Percentiles rank a stretch among this genome's conserved stretches.
phyloP scores from a whole-genome alignment of 2,888 invertebrate genomes.

The Idaea straminata region DNA sequence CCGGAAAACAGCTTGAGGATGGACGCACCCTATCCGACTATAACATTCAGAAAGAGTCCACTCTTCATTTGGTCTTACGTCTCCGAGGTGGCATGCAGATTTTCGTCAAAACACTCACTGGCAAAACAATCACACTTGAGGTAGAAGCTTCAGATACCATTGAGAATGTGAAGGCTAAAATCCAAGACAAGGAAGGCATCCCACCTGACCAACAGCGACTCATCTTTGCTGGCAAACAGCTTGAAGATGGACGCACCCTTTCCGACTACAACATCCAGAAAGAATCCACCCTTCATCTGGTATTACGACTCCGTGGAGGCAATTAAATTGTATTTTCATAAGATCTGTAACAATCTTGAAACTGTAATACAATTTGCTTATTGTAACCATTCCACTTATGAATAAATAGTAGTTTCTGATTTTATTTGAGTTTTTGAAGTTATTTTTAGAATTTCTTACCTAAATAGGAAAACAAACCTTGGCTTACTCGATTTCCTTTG shows the following conservation, averaged over 20 bases:
- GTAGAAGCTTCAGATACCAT: too few relatives aligned
- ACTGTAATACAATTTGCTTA: constrained; percentile 24
- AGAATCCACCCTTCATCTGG: constrained; percentile 46
- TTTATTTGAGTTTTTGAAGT: constrained; percentile 26
- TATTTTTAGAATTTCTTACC: constrained; percentile 3
- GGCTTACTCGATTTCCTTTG: neutral
- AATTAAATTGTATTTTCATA: constrained; percentile 22
- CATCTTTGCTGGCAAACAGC: too few relatives aligned
- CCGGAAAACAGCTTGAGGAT: too few relatives aligned
- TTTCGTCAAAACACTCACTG: constrained; percentile 49
- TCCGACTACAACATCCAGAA: too few relatives aligned
- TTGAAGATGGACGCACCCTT: too few relatives aligned
- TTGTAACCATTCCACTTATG: constrained; percentile 50
- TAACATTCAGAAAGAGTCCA: constrained; percentile 44
- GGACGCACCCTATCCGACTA: too few relatives aligned
- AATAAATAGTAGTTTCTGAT: constrained; percentile 38
- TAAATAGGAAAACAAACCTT: neutral
- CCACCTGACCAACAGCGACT: too few relatives aligned
- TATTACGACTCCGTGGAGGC: constrained; percentile 44
- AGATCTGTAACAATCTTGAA: constrained; percentile 25
- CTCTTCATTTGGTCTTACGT: constrained; percentile 45
- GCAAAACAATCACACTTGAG: constrained; percentile 24
- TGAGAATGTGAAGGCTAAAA: too few relatives aligned
- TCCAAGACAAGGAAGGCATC: too few relatives aligned
- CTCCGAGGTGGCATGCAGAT: constrained; percentile 52